A percentile compares a stretch with the other conserved stretches of the same genome.
Evolutionary conservation across 2,888 invertebrate genomes (phyloP).

Genomic region (Azorinus chamasolen): DNA sequence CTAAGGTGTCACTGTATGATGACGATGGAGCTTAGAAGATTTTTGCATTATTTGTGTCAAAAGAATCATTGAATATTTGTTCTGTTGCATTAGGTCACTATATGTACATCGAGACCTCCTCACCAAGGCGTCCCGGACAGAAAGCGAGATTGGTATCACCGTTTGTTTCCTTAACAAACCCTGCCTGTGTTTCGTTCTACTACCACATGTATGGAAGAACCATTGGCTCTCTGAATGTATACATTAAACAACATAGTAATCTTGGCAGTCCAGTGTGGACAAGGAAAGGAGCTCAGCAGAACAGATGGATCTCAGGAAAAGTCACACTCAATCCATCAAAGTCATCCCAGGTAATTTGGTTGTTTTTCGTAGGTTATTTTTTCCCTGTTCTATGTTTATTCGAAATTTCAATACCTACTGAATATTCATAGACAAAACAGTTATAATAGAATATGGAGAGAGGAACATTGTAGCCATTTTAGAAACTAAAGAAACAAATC

Average conservation of each 20-base stretch:
- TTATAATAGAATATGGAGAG: too few relatives aligned
- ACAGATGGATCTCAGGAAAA: conserved; percentile 75
- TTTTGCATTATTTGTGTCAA: too few relatives aligned
- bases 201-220: conserved; percentile 79
- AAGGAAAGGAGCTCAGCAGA: conserved; percentile 74
- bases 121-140: conserved; percentile 66
- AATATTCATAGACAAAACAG: too few relatives aligned
- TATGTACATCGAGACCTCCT: conserved; percentile 77
- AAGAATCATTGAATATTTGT: too few relatives aligned
- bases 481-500: too few relatives aligned
- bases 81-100: conserved; percentile 75
- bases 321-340: conserved; percentile 65
- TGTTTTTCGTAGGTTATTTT: too few relatives aligned
- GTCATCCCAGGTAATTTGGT: too few relatives aligned
- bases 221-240: conserved; percentile 73
- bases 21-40: too few relatives aligned
- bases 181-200: conserved; percentile 76
- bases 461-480: too few relatives aligned
- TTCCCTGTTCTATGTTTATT: too few relatives aligned
- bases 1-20: too few relatives aligned
- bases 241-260: conserved; percentile 46
- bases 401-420: too few relatives aligned
- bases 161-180: conserved; percentile 34
- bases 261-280: conserved; percentile 72
- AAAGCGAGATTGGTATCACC: conserved; percentile 77